Evolutionary conservation across 2,113 vertebrate genomes (phyloP).

Genomic region (Vulpes vulpes): DNA sequence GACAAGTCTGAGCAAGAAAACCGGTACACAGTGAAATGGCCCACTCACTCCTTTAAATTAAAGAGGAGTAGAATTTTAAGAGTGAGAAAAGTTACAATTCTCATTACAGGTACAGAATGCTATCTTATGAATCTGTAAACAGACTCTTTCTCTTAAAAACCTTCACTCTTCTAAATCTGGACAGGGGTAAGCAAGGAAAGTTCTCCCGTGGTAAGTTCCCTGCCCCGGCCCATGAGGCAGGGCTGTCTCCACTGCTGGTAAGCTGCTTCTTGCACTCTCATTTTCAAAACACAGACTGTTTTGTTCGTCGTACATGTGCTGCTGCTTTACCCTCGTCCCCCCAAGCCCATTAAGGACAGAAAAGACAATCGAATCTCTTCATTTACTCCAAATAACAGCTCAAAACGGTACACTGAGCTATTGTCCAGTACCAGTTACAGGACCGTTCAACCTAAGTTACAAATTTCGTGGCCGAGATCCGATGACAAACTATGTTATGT

Average conservation of each 20-base stretch:
- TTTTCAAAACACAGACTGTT: background rate
- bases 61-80: background rate
- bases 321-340: background rate
- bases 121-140: background rate
- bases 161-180: background rate
- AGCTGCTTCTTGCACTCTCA: background rate
- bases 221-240: background rate
- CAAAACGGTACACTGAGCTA: accelerated
- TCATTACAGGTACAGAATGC: accelerated
- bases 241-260: accelerated
- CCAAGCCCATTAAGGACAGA: background rate
- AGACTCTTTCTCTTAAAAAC: background rate
- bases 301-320: background rate
- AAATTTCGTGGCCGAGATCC: too few relatives aligned
- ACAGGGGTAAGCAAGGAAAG: accelerated
- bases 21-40: accelerated
- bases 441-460: too few relatives aligned
- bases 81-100: background rate
- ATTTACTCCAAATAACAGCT: background rate
- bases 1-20: background rate
- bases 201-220: background rate
- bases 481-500: accelerated
- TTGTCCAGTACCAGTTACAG: accelerated
- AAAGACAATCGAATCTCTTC: background rate
- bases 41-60: background rate